Evolutionary conservation across 2,888 invertebrate species (phyloP).

Genomic region (Volucella zonaria): DNA sequence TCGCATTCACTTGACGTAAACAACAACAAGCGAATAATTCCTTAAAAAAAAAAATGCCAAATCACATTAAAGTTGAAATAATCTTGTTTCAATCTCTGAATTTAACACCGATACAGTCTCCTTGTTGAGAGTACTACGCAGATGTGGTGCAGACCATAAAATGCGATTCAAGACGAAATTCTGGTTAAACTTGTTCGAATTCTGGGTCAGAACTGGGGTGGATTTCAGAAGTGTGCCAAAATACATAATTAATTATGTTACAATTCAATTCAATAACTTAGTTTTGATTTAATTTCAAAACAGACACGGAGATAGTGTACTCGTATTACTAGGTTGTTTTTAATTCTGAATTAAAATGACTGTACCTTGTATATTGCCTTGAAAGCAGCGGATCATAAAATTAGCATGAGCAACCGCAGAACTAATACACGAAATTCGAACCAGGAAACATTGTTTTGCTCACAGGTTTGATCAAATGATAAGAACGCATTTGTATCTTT

Average conservation of each 20-base stretch:
- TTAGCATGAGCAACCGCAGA: too few relatives aligned
- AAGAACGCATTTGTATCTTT: too few relatives aligned
- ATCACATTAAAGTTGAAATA: constrained; percentile 12
- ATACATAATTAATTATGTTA: constrained; percentile 12
- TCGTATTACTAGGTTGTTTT: too few relatives aligned
- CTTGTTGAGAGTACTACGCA: background rate
- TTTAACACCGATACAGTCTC: background rate
- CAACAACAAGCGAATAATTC: background rate
- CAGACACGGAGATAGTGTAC: too few relatives aligned
- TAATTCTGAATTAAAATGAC: too few relatives aligned
- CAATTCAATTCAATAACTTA: too few relatives aligned
- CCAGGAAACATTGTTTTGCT: too few relatives aligned
- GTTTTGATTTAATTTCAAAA: too few relatives aligned
- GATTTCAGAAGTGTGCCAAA: constrained; percentile 33
- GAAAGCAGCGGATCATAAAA: too few relatives aligned
- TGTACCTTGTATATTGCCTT: too few relatives aligned
- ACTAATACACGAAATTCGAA: too few relatives aligned
- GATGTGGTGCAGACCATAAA: constrained; percentile 14
- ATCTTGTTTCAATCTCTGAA: constrained; percentile 20
- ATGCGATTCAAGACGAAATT: constrained; percentile 16
- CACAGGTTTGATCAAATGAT: too few relatives aligned
- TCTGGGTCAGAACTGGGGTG: constrained; percentile 35
- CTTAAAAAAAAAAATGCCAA: background rate
- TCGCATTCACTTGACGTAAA: constrained; percentile 9
- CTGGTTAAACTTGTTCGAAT: constrained; percentile 38